phyloP scores from a whole-genome alignment of 2,888 invertebrate genomes.

The Lasioglossum leucozonium region DNA sequence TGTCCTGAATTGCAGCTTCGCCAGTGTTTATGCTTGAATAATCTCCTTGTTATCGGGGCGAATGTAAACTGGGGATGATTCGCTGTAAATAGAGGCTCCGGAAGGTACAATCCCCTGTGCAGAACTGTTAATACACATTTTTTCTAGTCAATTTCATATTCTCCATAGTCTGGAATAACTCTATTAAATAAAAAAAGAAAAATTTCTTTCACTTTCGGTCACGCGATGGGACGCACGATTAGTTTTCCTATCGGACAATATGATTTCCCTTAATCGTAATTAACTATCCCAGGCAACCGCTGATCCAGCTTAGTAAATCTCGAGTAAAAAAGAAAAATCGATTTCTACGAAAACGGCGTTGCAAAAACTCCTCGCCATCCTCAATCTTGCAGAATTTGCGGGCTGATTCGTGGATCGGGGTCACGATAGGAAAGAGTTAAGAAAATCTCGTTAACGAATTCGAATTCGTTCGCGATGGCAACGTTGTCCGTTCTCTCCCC shows the following conservation, averaged over 20 bases:
- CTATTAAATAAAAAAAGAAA: too few species aligned
- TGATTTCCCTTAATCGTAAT: too few species aligned
- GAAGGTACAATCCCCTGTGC: background rate
- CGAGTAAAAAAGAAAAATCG: background rate
- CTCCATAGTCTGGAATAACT: too few species aligned
- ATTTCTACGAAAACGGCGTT: background rate
- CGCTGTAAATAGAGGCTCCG: background rate
- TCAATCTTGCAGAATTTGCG: background rate
- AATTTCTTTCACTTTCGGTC: too few species aligned
- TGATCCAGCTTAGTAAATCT: background rate
- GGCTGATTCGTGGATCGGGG: background rate
- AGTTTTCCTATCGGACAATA: too few species aligned
- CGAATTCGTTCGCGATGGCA: constrained; percentile 16
- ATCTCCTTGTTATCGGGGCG: background rate
- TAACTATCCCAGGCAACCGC: too few species aligned
- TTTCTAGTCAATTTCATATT: too few species aligned
- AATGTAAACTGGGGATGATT: background rate
- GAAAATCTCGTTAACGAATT: constrained; percentile 6
- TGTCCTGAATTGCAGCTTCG: background rate
- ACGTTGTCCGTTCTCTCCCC: background rate
- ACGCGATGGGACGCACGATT: too few species aligned
- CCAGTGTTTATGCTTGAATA: background rate
- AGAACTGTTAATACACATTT: background rate
- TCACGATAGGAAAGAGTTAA: background rate
- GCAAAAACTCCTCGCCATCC: background rate